Evolutionary conservation across 2,797 vertebrate species (phyloP).

Genomic region (Chiloscyllium punctatum): DNA sequence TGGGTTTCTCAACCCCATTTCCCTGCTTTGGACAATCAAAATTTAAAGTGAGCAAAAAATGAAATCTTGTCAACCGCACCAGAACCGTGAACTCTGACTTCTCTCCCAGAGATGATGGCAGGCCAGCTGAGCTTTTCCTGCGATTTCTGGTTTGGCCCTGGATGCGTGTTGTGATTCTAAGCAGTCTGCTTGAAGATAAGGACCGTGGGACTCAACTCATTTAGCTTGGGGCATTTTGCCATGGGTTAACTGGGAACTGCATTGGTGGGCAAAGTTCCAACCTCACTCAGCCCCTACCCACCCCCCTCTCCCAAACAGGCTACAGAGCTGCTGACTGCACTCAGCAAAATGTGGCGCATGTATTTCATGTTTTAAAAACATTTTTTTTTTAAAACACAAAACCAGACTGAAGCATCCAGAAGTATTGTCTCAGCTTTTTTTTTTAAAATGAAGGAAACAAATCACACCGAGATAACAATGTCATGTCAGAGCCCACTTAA

Average conservation of each 20-base stretch:
- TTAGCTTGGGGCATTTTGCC: background rate
- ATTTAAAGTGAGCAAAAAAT: no score
- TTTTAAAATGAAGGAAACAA: background rate
- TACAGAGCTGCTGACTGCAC: background rate
- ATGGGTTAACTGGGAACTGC: background rate
- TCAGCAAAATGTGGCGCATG: background rate
- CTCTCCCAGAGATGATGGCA: no score
- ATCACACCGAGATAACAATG: slow-evolving; percentile 48
- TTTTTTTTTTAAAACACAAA: background rate
- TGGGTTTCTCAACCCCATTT: no score
- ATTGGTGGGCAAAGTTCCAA: background rate
- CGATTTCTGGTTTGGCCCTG: background rate
- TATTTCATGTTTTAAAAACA: slow-evolving; percentile 7
- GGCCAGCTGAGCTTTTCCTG: no score
- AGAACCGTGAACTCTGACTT: no score
- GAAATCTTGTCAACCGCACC: no score
- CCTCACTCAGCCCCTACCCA: no score
- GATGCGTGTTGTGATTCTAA: background rate
- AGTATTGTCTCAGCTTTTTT: slow-evolving; percentile 42
- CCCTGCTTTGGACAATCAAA: no score
- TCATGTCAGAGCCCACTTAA: slow-evolving; percentile 57
- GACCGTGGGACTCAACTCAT: background rate
- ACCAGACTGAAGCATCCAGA: slow-evolving; percentile 14
- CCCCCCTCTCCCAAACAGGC: background rate
- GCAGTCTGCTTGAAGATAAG: background rate